A percentile compares a stretch with the other conserved stretches of the same genome.
These are phyloP conservation scores for Drosophila cardini DNA, from an alignment of 1,140 invertebrate species.

Conservation along the genomic window DNA sequence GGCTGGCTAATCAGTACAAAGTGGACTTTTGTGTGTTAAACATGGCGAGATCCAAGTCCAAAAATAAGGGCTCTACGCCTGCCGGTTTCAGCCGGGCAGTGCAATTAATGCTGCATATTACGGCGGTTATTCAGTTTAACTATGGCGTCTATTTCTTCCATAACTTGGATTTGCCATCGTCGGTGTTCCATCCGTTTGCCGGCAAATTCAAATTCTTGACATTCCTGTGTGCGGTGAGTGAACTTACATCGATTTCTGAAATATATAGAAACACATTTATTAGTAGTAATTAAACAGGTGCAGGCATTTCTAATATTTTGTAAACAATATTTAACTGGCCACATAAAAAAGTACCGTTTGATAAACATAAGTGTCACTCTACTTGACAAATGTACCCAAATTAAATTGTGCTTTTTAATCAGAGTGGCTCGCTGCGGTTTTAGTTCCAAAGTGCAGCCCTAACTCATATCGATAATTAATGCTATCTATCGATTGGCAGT, in stretches of 20 bases:
- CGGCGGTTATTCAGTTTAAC: conserved; percentile 65
- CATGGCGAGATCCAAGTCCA: conserved; percentile 68
- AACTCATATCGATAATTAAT: conserved; percentile 17
- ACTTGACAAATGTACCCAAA: too few species aligned
- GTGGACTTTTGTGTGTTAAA: conserved; percentile 53
- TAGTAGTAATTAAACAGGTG: too few species aligned
- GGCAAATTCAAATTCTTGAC: conserved; percentile 95
- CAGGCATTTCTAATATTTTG: too few species aligned
- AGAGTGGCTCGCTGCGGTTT: too few species aligned
- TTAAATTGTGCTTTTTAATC: too few species aligned
- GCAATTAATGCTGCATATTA: conserved; percentile 64
- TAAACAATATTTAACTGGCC: too few species aligned
- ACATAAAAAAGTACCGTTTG: too few species aligned
- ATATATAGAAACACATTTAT: too few species aligned
- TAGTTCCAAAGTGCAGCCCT: too few species aligned
- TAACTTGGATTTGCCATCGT: conserved; percentile 53
- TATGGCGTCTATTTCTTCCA: conserved; percentile 68
- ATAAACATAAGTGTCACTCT: too few species aligned
- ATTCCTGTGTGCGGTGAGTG: conserved; percentile 91
- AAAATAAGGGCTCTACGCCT: conserved; percentile 64
- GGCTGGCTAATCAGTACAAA: conserved; percentile 60
- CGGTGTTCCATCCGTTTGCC: conserved; percentile 84
- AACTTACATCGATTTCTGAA: too few species aligned
- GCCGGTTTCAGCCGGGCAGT: conserved; percentile 64
- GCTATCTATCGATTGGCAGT: background rate